phyloP scores from a whole-genome alignment of 1,140 invertebrate genomes.

The Penaeus vannamei region DNA sequence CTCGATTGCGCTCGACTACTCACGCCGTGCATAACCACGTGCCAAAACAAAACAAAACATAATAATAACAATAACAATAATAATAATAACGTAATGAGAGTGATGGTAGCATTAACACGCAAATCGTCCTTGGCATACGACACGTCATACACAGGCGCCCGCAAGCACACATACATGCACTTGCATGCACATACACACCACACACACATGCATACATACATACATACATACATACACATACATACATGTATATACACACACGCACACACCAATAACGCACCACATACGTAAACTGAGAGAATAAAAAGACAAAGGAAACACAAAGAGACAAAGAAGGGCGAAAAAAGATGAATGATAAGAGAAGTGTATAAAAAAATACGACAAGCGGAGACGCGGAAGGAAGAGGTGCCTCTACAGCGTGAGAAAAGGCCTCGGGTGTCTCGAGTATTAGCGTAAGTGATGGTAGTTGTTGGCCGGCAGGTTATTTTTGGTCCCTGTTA shows the following conservation, averaged over 20 bases:
- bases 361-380: neutral
- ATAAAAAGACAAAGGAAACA: neutral
- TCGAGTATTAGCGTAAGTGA: too few relatives aligned
- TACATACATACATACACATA: constrained; percentile 18
- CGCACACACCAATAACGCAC: neutral
- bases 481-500: too few relatives aligned
- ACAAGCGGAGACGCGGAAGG: neutral
- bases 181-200: neutral
- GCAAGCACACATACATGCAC: neutral
- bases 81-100: too few relatives aligned
- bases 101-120: too few relatives aligned
- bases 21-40: neutral
- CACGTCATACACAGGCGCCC: neutral
- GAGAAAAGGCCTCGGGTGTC: too few relatives aligned
- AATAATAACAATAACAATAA: neutral
- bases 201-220: neutral
- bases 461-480: too few relatives aligned
- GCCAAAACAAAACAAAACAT: neutral
- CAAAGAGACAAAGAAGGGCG: neutral
- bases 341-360: neutral
- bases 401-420: neutral
- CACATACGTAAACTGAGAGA: neutral
- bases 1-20: neutral
- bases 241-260: neutral
- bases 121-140: too few relatives aligned